Conservation (phyloP, 2,888 invertebrate genomes). For the Agelastica alni region DNA sequence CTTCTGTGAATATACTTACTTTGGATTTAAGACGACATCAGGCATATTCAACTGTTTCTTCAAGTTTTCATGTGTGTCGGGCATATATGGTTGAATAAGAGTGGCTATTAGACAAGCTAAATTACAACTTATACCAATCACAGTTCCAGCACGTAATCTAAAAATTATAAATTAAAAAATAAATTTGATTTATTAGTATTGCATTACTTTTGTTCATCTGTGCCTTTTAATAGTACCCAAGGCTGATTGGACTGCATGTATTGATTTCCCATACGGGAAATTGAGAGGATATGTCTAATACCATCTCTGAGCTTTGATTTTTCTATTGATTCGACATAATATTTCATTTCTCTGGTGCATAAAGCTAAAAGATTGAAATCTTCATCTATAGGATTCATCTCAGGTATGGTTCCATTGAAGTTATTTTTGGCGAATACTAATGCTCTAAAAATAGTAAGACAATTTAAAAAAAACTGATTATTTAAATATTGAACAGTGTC, state of each 20-base stretch:
- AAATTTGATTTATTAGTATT: not conserved
- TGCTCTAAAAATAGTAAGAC: slow-evolving; percentile 74
- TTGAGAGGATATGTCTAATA: slow-evolving; percentile 78
- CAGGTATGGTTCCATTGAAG: slow-evolving; percentile 73
- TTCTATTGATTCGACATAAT: slow-evolving; percentile 75
- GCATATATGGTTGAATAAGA: slow-evolving; percentile 90
- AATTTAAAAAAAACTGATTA: too few species aligned
- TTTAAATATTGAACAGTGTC: too few species aligned
- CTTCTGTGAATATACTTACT: slow-evolving; percentile 33
- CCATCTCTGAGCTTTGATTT: slow-evolving; percentile 83
- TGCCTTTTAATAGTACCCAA: slow-evolving; percentile 91
- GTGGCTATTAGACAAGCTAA: slow-evolving; percentile 78
- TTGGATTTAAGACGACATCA: slow-evolving; percentile 60
- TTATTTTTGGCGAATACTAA: slow-evolving; percentile 86
- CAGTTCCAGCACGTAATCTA: slow-evolving; percentile 75
- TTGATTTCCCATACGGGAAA: slow-evolving; percentile 93
- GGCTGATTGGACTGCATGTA: slow-evolving; percentile 95
- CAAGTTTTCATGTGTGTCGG: slow-evolving; percentile 71
- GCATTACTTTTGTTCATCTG: slow-evolving; percentile 72
- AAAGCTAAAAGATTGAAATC: slow-evolving; percentile 77
- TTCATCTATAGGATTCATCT: slow-evolving; percentile 64
- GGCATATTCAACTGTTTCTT: slow-evolving; percentile 73
- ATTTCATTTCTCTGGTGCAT: slow-evolving; percentile 76
- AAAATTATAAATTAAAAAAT: too few species aligned
- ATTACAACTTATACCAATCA: slow-evolving; percentile 84